phyloP scores from a whole-genome alignment of 2,797 vertebrate genomes.

The Salarias fasciatus region DNA sequence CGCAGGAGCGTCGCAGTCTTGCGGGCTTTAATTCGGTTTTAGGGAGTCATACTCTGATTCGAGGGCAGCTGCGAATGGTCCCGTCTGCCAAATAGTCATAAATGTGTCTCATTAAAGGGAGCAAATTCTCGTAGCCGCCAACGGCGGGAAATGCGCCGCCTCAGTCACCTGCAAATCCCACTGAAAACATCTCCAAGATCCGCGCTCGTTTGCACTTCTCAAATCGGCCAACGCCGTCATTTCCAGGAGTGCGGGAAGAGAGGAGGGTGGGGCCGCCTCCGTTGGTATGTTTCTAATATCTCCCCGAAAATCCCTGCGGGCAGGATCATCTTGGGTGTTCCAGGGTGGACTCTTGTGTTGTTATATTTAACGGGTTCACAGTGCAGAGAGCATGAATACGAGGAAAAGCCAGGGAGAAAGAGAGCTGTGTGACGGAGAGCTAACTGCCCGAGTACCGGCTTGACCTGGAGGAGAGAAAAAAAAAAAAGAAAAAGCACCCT shows the following conservation, averaged over 20 bases:
- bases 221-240: conserved; percentile 33
- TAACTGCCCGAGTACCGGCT: conserved; percentile 46
- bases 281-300: conserved; percentile 83
- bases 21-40: conserved; percentile 26
- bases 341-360: conserved; percentile 83
- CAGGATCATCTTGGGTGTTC: conserved; percentile 85
- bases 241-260: conserved; percentile 65
- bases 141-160: conserved; percentile 1
- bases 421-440: conserved; percentile 58
- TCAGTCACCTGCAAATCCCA: conserved; percentile 7
- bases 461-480: conserved; percentile 63
- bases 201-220: conserved; percentile 26
- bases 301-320: conserved; percentile 79
- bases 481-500: conserved; percentile 74
- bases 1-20: conserved; percentile 37
- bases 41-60: conserved; percentile 50
- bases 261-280: conserved; percentile 66
- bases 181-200: conserved; percentile 20
- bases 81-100: conserved; percentile 31
- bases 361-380: conserved; percentile 90
- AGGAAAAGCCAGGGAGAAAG: conserved; percentile 80
- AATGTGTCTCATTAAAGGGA: conserved; percentile 16
- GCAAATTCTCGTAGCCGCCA: not conserved
- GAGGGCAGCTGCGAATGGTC: conserved; percentile 31
- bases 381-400: conserved; percentile 53